These are phyloP conservation scores for Alitta virens DNA, from an alignment of 2,888 invertebrate species.

Conservation along the genomic window DNA sequence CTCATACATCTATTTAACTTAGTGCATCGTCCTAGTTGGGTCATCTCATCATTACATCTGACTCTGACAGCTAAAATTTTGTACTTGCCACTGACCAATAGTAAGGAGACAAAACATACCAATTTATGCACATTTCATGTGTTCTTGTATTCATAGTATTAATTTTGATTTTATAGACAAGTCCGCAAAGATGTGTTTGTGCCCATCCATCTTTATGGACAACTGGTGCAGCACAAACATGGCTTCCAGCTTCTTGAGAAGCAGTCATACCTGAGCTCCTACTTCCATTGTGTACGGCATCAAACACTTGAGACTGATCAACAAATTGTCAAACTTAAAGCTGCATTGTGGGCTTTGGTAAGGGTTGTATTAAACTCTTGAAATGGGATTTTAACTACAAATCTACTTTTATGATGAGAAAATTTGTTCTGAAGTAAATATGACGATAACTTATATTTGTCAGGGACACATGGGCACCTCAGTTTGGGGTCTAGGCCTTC, in stretches of 20 bases:
- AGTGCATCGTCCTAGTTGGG: too few species aligned
- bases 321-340: slow-evolving; percentile 72
- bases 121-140: too few species aligned
- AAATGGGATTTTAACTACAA: too few species aligned
- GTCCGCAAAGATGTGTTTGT: slow-evolving; percentile 58
- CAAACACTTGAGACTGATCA: slow-evolving; percentile 41
- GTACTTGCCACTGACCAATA: too few species aligned
- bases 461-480: slow-evolving; percentile 77
- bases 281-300: slow-evolving; percentile 43
- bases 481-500: slow-evolving; percentile 71
- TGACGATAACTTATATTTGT: background rate
- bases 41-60: too few species aligned
- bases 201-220: slow-evolving; percentile 81
- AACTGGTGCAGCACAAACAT: slow-evolving; percentile 70
- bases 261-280: slow-evolving; percentile 49
- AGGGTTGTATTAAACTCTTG: slow-evolving; percentile 18
- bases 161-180: slow-evolving; percentile 32
- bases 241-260: slow-evolving; percentile 55
- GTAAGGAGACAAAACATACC: too few species aligned
- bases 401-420: too few species aligned
- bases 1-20: too few species aligned
- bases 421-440: too few species aligned
- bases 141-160: too few species aligned
- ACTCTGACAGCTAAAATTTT: too few species aligned
- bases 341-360: slow-evolving; percentile 79